These are phyloP conservation scores for Calephelis virginiensis DNA, from an alignment of 1,140 invertebrate species.

Conservation along the genomic window DNA sequence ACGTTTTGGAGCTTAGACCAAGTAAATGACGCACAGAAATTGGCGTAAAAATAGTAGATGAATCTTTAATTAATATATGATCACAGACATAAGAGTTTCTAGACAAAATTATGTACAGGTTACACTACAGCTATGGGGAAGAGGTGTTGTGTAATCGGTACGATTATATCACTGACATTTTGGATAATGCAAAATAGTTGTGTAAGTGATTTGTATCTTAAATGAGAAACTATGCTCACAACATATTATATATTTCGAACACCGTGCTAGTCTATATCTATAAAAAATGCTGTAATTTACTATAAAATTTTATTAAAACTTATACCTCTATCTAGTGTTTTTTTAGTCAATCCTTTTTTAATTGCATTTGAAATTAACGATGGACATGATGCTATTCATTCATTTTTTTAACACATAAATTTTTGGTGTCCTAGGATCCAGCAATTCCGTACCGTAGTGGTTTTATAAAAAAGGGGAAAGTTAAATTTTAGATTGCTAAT, in stretches of 20 bases:
- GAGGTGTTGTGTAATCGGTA: conserved; percentile 57
- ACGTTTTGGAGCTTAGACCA: conserved; percentile 65
- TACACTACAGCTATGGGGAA: conserved; percentile 69
- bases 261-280: conserved; percentile 71
- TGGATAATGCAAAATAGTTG: conserved; percentile 46
- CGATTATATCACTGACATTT: conserved; percentile 40
- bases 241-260: conserved; percentile 69
- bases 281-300: conserved; percentile 71
- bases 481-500: too few species aligned
- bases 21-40: conserved; percentile 50
- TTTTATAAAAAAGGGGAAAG: too few species aligned
- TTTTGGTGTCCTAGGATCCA: too few species aligned
- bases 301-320: conserved; percentile 75
- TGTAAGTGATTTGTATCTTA: conserved; percentile 61
- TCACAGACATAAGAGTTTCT: conserved; percentile 10
- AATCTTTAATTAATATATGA: conserved; percentile 12
- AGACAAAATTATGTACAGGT: conserved; percentile 38
- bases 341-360: conserved; percentile 40
- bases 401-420: too few species aligned
- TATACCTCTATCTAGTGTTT: conserved; percentile 62
- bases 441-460: too few species aligned
- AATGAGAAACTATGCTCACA: conserved; percentile 65
- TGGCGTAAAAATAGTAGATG: conserved; percentile 35
- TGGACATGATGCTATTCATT: too few species aligned
- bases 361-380: too few species aligned